A percentile compares a stretch with the other conserved stretches of the same genome.
phyloP scores from a whole-genome alignment of 2,888 invertebrate species.

The Drosophila conformis region DNA sequence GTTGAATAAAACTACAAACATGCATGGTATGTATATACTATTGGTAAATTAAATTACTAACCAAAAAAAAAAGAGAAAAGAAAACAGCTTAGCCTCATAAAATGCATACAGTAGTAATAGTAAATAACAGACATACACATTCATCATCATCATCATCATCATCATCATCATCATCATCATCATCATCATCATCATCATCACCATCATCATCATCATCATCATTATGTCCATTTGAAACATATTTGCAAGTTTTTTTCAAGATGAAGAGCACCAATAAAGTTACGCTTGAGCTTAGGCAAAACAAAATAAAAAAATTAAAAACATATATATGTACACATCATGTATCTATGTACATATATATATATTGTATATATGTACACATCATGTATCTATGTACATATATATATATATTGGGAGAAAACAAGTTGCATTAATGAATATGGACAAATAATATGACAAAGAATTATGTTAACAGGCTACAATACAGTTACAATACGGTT shows the following conservation, averaged over 20 bases:
- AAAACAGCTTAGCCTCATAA: conserved; percentile 60
- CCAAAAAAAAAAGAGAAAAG: not conserved
- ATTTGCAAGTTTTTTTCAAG: conserved; percentile 37
- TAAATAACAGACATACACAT: conserved; percentile 29
- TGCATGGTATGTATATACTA: conserved; percentile 35
- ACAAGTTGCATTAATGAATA: conserved; percentile 53
- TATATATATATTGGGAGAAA: conserved; percentile 22
- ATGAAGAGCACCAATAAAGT: conserved; percentile 72
- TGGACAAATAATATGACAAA: conserved; percentile 17
- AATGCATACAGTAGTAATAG: conserved; percentile 52
- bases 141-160: not conserved
- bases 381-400: not conserved
- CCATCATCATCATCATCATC: not conserved
- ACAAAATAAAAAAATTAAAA: conserved; percentile 20
- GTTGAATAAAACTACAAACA: conserved; percentile 43
- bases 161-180: not conserved
- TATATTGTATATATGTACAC: not conserved
- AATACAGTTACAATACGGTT: conserved; percentile 45
- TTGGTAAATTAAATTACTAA: conserved; percentile 29
- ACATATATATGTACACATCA: conserved; percentile 10
- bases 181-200: not conserved
- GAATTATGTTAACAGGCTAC: conserved; percentile 39
- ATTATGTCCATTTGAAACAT: conserved; percentile 20
- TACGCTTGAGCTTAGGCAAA: conserved; percentile 67
- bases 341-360: not conserved